Percentiles rank a stretch among this genome's conserved stretches.
These are phyloP conservation scores for Riptortus pedestris DNA, from an alignment of 1,140 invertebrate genomes.

Conservation along the genomic window DNA sequence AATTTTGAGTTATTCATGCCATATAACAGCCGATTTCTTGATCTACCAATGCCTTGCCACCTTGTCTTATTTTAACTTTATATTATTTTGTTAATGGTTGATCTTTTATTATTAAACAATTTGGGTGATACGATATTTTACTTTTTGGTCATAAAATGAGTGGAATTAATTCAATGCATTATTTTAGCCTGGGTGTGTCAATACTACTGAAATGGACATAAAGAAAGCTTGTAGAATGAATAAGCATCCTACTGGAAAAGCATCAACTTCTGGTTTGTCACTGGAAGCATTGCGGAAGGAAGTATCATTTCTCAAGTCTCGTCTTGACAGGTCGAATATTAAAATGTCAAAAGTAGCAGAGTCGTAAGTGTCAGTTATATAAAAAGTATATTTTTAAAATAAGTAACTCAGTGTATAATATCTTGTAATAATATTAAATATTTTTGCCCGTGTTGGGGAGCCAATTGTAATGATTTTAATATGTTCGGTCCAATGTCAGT, in stretches of 20 bases:
- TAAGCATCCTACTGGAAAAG: constrained; percentile 50
- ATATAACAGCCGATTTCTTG: too few species aligned
- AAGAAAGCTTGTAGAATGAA: constrained; percentile 87
- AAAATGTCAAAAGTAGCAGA: constrained; percentile 95
- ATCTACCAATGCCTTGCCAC: too few species aligned
- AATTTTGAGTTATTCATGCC: too few species aligned
- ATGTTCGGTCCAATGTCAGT: too few species aligned
- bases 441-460: too few species aligned
- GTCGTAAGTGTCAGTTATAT: constrained; percentile 78
- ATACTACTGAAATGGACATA: constrained; percentile 96
- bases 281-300: constrained; percentile 49
- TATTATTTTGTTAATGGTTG: too few species aligned
- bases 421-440: too few species aligned
- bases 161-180: too few species aligned
- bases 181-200: constrained; percentile 89
- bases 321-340: constrained; percentile 80
- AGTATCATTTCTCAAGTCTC: constrained; percentile 54
- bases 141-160: too few species aligned
- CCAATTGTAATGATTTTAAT: too few species aligned
- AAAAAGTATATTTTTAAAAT: too few species aligned
- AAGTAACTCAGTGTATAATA: background rate
- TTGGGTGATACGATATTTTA: background rate
- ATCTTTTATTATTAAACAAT: background rate
- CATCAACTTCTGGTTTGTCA: constrained; percentile 43
- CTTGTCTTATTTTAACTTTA: too few species aligned